Conservation (phyloP, 1,140 invertebrate species). For the Zophobas morio region DNA sequence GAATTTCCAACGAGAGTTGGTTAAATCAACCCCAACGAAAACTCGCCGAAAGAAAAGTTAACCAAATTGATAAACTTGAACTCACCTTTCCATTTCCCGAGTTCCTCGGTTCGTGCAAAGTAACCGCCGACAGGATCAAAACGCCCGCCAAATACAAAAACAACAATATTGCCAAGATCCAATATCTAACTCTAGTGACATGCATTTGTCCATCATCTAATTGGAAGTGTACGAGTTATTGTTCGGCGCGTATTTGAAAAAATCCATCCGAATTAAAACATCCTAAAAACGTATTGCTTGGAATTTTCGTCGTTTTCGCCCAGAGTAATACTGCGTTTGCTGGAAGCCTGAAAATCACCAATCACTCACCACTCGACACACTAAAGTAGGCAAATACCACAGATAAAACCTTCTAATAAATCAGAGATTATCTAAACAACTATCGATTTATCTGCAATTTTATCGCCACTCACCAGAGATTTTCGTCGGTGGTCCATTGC, state of each 20-base stretch:
- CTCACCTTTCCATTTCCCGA: constrained; percentile 12
- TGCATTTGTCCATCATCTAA: constrained; percentile 65
- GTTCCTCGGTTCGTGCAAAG: constrained; percentile 69
- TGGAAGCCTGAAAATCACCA: constrained; percentile 21
- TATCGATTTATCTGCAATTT: too few species aligned
- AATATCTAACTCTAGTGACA: constrained; percentile 70
- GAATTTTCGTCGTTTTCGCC: too few species aligned
- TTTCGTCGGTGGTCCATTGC: too few species aligned
- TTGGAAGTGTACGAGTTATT: constrained; percentile 20
- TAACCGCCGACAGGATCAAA: constrained; percentile 72
- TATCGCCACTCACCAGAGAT: too few species aligned
- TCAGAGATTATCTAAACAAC: too few species aligned
- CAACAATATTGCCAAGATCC: constrained; percentile 70
- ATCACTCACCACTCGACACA: neutral
- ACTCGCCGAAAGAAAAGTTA: too few species aligned
- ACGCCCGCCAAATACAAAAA: constrained; percentile 72
- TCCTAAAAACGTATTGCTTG: constrained; percentile 10
- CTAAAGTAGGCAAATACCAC: too few species aligned
- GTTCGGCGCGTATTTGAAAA: neutral
- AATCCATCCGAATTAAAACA: neutral
- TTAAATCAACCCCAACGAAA: too few species aligned
- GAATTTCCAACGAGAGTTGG: too few species aligned
- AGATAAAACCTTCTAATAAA: too few species aligned
- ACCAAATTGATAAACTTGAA: too few species aligned
- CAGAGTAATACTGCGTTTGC: constrained; percentile 3